Base-by-base conservation (phyloP, 2,797 vertebrate species). In the Lophius americanus region DNA sequence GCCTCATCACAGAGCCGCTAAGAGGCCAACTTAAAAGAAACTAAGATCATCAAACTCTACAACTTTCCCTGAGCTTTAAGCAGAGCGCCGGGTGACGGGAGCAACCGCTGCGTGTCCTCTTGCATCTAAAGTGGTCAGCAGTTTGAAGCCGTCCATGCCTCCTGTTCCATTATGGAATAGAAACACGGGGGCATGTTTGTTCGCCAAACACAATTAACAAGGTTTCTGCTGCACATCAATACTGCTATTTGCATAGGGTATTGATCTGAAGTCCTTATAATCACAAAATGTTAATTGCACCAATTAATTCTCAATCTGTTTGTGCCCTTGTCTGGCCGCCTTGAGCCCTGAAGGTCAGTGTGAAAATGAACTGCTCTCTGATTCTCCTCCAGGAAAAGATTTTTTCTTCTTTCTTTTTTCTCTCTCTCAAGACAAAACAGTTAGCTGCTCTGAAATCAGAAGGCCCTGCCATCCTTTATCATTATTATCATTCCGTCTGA, bases 261-360 rank as follows among this genome's bases (percentile, higher is more conserved):
- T 99, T 93, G 96, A 98, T 96, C 95, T 88, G 79, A 87, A 95
- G 94, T 95, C 95, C 95, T 97, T 98, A 97, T 95, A 96, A 96
- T 94, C 90, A 92, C 95, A 95, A 96, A 97, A 97, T 94, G 94
- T 97, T 98, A 99, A 98, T 97, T 96, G 96, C 92, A 94, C 94
- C 96, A 98, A 98, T 98, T 98, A 98, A 97, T 97, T 97, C 93
- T 93, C 95, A 95, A 95, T 96, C 96, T 96, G 93, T 96, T 95
- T 92, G 89, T 93, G 94, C 93, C 94, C 92, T 92, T 94, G 92
- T 90, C 94, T 95, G 92, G 92, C 92, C 92, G 91, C 89, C 85
- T 93, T 92, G 89, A 94, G 93, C 87, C 78, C 87, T 95, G 95
- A 96, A 98, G 96, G 96, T 97, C 95, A 96, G 94, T 88, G 79